These are phyloP conservation scores for Lydus trimaculatus DNA, from an alignment of 2,888 invertebrate species.

Conservation along the genomic window DNA sequence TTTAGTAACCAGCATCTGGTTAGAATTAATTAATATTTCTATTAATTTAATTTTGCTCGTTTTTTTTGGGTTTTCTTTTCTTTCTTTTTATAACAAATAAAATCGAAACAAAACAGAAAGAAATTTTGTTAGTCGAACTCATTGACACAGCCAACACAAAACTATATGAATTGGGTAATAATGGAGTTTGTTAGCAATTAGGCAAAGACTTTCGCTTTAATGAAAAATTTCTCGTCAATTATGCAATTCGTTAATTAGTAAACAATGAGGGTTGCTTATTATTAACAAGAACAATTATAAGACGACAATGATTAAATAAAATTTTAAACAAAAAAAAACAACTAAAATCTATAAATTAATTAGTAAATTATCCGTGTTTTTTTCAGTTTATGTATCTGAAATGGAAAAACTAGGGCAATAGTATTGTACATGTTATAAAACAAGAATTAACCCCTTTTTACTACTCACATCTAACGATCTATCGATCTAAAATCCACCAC, in stretches of 20 bases:
- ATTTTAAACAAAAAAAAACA: background rate
- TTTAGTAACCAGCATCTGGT: slow-evolving; percentile 1
- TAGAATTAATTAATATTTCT: slow-evolving; percentile 2
- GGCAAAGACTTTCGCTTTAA: slow-evolving; percentile 31
- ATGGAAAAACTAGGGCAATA: too few species aligned
- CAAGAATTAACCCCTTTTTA: too few species aligned
- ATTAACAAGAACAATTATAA: slow-evolving; percentile 2
- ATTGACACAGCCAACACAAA: background rate
- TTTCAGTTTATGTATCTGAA: too few species aligned
- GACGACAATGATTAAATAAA: background rate
- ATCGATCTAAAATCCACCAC: slow-evolving; percentile 22
- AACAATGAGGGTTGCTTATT: slow-evolving; percentile 28
- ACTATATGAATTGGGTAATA: slow-evolving; percentile 2
- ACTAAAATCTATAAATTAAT: background rate
- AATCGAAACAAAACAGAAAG: background rate
- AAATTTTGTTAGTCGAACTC: background rate
- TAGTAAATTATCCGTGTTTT: too few species aligned
- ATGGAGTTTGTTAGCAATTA: slow-evolving; percentile 14
- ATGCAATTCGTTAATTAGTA: slow-evolving; percentile 27
- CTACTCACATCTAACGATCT: background rate
- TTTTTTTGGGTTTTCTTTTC: background rate
- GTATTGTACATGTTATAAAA: too few species aligned
- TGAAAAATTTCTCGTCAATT: slow-evolving; percentile 23
- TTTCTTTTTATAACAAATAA: background rate
- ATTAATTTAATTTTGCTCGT: background rate